Percentiles rank a stretch among this genome's conserved stretches.
Conservation (phyloP, 2,797 vertebrate species). For the Poeciliopsis turneri region DNA sequence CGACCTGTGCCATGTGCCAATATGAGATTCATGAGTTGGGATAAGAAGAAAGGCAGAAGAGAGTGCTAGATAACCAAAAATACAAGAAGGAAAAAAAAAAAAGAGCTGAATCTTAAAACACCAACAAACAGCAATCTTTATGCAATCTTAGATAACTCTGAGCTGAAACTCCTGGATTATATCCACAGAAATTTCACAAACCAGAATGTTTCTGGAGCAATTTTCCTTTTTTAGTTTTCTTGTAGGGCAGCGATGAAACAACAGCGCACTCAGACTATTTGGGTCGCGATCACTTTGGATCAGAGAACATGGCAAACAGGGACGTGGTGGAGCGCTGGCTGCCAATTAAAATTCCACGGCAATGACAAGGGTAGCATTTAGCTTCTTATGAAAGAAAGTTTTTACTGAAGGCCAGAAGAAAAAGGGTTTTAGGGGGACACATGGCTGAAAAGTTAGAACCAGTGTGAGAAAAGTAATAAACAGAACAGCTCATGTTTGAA, state of each 20-base stretch:
- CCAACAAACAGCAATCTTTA: slow-evolving; percentile 13
- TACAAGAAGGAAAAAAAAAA: neutral
- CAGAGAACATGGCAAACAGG: slow-evolving; percentile 65
- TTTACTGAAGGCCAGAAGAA: slow-evolving; percentile 48
- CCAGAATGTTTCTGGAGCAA: slow-evolving; percentile 21
- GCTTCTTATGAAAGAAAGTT: slow-evolving; percentile 61
- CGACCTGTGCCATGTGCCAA: slow-evolving; percentile 26
- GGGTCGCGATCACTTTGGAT: slow-evolving; percentile 60
- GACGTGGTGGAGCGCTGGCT: slow-evolving; percentile 57
- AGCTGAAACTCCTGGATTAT: slow-evolving; percentile 18
- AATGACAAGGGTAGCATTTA: slow-evolving; percentile 70
- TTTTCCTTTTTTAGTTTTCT: slow-evolving; percentile 43
- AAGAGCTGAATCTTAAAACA: slow-evolving; percentile 16
- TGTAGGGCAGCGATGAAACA: slow-evolving; percentile 50
- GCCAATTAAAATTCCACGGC: slow-evolving; percentile 76
- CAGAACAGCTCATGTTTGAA: neutral
- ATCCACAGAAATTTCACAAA: slow-evolving; percentile 48
- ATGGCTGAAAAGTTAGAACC: slow-evolving; percentile 4
- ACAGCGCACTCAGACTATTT: slow-evolving; percentile 48
- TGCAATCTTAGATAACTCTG: neutral
- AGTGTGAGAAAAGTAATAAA: neutral
- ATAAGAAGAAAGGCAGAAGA: slow-evolving; percentile 40
- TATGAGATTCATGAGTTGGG: slow-evolving; percentile 24
- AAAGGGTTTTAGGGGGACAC: slow-evolving; percentile 32
- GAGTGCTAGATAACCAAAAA: slow-evolving; percentile 33